Evolutionary conservation across 2,888 invertebrate species (phyloP).

Genomic region (Xylophagus ater): DNA sequence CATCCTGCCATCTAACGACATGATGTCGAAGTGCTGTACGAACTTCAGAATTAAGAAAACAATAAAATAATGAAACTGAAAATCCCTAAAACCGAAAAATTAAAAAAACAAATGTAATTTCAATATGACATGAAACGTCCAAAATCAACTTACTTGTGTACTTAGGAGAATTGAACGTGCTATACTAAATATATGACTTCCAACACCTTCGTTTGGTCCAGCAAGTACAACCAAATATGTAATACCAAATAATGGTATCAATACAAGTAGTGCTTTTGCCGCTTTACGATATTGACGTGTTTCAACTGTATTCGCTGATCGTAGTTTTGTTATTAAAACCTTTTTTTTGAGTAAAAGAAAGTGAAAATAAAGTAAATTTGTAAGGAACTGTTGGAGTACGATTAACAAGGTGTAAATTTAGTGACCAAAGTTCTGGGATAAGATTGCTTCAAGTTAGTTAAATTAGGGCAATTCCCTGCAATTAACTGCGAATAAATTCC

Average conservation of each 20-base stretch:
- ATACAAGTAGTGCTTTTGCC: slow-evolving; percentile 78
- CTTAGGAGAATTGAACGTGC: slow-evolving; percentile 73
- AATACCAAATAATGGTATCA: slow-evolving; percentile 87
- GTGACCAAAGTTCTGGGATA: too few species aligned
- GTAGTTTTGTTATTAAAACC: slow-evolving; percentile 86
- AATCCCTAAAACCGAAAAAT: slow-evolving; percentile 77
- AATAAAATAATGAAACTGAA: slow-evolving; percentile 81
- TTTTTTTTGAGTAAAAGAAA: slow-evolving; percentile 27
- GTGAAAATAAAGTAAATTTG: too few species aligned
- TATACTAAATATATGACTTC: slow-evolving; percentile 65
- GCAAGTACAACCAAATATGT: slow-evolving; percentile 79
- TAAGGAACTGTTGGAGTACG: too few species aligned
- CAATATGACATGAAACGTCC: slow-evolving; percentile 14
- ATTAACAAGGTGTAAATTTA: too few species aligned
- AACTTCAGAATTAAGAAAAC: slow-evolving; percentile 87
- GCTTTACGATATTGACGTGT: slow-evolving; percentile 86
- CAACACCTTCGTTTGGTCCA: slow-evolving; percentile 65
- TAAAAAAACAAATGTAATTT: too few species aligned
- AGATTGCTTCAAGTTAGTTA: too few species aligned
- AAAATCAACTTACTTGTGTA: slow-evolving; percentile 59
- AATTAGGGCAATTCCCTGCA: too few species aligned
- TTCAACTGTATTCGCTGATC: slow-evolving; percentile 81
- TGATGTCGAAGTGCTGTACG: slow-evolving; percentile 75
- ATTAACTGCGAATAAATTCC: too few species aligned
- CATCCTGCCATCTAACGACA: slow-evolving; percentile 55